Evolutionary conservation across 2,113 vertebrate genomes (phyloP).

Genomic region (Pelmatolapia mariae): DNA sequence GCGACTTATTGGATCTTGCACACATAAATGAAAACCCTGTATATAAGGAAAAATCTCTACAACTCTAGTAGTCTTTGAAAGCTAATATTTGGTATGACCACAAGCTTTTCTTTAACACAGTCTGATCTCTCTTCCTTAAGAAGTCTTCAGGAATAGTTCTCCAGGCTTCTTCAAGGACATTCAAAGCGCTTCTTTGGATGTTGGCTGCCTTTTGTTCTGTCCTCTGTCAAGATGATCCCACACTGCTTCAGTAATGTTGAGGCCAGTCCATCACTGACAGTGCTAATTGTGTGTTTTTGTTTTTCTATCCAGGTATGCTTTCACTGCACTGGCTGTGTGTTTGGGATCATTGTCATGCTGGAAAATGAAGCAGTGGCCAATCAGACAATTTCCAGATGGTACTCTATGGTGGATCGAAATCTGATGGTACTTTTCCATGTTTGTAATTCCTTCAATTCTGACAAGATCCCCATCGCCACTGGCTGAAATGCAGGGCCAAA

Average conservation of each 20-base stretch:
- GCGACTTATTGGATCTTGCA: not conserved
- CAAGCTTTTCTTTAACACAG: not conserved
- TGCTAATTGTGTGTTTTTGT: not conserved
- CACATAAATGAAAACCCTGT: not conserved
- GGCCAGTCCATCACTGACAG: not conserved
- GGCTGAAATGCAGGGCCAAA: not conserved
- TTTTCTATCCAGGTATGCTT: not conserved
- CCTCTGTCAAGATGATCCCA: not conserved
- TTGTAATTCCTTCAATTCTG: not conserved
- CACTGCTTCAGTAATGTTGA: not conserved
- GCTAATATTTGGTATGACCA: not conserved
- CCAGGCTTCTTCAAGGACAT: not conserved
- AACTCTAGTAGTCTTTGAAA: not conserved
- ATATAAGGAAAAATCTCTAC: not conserved
- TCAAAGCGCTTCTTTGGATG: not conserved
- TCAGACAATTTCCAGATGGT: not conserved
- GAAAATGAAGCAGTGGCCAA: not conserved
- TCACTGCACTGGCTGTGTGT: not conserved
- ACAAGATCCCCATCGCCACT: not conserved
- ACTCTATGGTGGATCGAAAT: not conserved
- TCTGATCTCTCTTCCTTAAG: not conserved
- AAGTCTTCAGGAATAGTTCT: not conserved
- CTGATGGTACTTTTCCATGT: not conserved
- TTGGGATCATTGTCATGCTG: not conserved
- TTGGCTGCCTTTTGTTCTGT: not conserved